Percentiles rank a stretch among this genome's conserved stretches.
These are phyloP conservation scores for Brachypodius melanocephalos DNA, from an alignment of 2,113 vertebrate species.

Conservation along the genomic window DNA sequence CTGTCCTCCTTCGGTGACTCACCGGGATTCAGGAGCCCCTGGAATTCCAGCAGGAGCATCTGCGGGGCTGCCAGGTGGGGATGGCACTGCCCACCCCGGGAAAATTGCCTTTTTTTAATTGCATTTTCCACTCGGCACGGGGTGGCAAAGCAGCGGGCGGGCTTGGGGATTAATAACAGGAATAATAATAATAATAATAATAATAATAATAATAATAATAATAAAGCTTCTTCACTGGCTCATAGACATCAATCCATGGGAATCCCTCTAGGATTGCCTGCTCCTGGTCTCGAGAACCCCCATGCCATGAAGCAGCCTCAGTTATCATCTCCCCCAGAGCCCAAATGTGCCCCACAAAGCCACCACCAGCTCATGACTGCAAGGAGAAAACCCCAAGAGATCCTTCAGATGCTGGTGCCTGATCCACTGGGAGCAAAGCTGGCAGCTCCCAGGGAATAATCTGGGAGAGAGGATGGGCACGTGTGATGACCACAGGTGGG, in stretches of 20 bases:
- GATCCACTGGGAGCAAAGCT: background rate
- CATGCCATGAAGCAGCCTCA: rapidly evolving
- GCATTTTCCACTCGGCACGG: background rate
- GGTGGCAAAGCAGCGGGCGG: background rate
- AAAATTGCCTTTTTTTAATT: background rate
- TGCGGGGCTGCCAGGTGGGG: background rate
- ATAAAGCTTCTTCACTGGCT: rapidly evolving
- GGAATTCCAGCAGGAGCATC: background rate
- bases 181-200: background rate
- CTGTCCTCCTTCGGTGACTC: slow-evolving; percentile 65
- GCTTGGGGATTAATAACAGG: background rate
- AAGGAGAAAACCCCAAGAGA: background rate
- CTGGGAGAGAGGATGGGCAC: background rate
- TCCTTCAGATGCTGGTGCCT: rapidly evolving
- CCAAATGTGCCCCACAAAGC: background rate
- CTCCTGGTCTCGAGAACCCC: rapidly evolving
- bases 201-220: background rate
- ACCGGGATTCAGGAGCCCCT: background rate
- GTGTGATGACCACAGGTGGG: rapidly evolving
- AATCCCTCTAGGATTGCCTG: background rate
- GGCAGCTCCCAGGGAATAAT: background rate
- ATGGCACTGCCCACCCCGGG: background rate
- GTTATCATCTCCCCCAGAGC: no score
- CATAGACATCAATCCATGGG: background rate
- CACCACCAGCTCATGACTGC: rapidly evolving